These are phyloP conservation scores for Typhlichthys eigenmanni DNA, from an alignment of 2,797 vertebrate species.

Conservation along the genomic window DNA sequence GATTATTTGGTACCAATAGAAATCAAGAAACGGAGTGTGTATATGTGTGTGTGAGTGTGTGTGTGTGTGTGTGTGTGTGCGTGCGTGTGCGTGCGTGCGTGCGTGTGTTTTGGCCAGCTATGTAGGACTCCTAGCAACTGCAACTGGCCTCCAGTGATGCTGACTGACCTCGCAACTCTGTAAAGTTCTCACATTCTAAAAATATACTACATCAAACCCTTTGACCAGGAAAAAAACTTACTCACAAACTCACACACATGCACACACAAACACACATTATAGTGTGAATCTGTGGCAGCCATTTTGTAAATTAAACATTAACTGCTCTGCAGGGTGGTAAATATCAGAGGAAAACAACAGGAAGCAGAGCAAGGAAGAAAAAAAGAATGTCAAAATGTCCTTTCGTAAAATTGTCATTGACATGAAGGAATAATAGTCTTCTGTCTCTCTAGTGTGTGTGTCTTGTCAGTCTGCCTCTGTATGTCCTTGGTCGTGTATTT, in stretches of 20 bases:
- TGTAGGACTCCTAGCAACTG: constrained; percentile 40
- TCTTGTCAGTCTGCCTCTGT: too few species aligned
- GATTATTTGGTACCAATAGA: background rate
- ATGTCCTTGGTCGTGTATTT: too few species aligned
- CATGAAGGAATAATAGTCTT: background rate
- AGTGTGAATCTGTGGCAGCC: constrained; percentile 48
- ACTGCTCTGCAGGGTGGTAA: constrained; percentile 69
- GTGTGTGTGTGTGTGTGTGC: background rate
- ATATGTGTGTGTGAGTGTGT: constrained; percentile 3
- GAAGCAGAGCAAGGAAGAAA: constrained; percentile 24
- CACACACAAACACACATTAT: constrained; percentile 7
- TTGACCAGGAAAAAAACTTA: constrained; percentile 51
- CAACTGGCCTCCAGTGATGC: constrained; percentile 62
- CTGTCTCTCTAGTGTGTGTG: too few species aligned
- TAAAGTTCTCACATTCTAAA: constrained; percentile 77
- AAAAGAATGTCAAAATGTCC: constrained; percentile 4
- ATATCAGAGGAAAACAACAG: constrained; percentile 47
- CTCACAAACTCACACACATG: constrained; percentile 22
- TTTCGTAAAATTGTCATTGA: background rate
- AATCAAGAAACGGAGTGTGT: constrained; percentile 4
- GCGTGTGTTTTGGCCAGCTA: constrained; percentile 27
- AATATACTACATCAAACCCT: constrained; percentile 41
- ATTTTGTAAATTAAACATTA: constrained; percentile 73
- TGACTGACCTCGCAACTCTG: constrained; percentile 68
- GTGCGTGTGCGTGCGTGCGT: constrained; percentile 1